These are phyloP conservation scores for Plemyria rubiginata DNA, from an alignment of 2,888 invertebrate genomes.

Conservation along the genomic window DNA sequence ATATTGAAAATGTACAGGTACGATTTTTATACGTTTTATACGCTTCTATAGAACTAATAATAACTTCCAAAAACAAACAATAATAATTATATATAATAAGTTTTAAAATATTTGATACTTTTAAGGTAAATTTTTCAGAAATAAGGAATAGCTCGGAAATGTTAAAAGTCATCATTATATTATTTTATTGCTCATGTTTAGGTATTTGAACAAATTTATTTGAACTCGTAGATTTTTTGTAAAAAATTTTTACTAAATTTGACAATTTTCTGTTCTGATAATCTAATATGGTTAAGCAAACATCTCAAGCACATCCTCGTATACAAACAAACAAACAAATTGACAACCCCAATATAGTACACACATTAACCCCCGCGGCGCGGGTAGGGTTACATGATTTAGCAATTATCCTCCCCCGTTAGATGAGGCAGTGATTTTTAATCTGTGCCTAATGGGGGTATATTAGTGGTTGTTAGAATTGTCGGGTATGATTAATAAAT, in stretches of 20 bases:
- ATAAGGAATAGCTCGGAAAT: too few relatives aligned
- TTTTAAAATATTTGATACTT: too few relatives aligned
- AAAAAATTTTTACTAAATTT: neutral
- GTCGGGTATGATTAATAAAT: conserved; percentile 24
- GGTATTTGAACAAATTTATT: too few relatives aligned
- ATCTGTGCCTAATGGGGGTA: conserved; percentile 49
- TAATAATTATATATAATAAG: too few relatives aligned
- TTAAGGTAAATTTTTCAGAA: too few relatives aligned
- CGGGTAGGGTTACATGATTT: conserved; percentile 61
- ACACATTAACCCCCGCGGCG: conserved; percentile 29
- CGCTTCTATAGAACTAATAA: too few relatives aligned
- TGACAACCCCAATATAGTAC: conserved; percentile 29
- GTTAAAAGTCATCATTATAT: too few relatives aligned
- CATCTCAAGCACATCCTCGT: conserved; percentile 13
- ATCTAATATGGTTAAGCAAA: conserved; percentile 15
- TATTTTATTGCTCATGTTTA: too few relatives aligned
- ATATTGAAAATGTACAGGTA: too few relatives aligned
- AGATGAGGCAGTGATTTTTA: conserved; percentile 48
- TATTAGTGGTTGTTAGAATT: conserved; percentile 39
- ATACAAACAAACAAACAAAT: conserved; percentile 32
- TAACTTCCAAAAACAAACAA: too few relatives aligned
- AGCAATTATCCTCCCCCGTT: conserved; percentile 59
- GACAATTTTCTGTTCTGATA: neutral
- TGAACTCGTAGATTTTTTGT: too few relatives aligned
- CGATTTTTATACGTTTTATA: too few relatives aligned